Evolutionary conservation across 2,797 vertebrate genomes (phyloP).

Genomic region (Acanthiza pusilla): DNA sequence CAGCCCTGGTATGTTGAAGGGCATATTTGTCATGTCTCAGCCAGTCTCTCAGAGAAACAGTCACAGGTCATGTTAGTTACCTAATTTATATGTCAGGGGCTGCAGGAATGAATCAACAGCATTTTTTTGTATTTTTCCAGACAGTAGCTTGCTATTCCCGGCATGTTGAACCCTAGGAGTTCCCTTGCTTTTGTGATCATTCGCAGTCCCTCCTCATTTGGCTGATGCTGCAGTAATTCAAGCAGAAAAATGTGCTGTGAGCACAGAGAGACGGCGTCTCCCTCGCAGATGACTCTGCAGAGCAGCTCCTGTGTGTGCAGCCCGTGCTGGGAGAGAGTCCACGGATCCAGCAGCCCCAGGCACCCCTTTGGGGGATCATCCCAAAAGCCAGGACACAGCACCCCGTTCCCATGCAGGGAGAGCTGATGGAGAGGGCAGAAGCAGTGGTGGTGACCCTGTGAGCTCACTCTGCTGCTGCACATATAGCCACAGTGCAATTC

Average conservation of each 20-base stretch:
- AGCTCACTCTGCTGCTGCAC: neutral
- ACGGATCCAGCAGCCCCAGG: fast-evolving
- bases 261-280: neutral
- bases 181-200: conserved; percentile 25
- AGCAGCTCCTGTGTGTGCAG: neutral
- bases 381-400: neutral
- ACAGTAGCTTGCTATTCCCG: conserved; percentile 17
- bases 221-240: neutral
- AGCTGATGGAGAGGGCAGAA: neutral
- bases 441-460: fast-evolving
- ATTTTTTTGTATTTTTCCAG: conserved; percentile 7
- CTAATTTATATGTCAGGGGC: conserved; percentile 64
- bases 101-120: conserved; percentile 41
- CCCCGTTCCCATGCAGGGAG: neutral
- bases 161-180: conserved; percentile 34
- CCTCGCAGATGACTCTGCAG: neutral
- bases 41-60: conserved; percentile 37
- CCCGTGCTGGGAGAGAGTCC: fast-evolving
- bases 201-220: conserved; percentile 4
- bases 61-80: conserved; percentile 56
- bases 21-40: conserved; percentile 64
- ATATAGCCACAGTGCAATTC: fast-evolving
- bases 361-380: fast-evolving
- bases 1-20: conserved; percentile 52
- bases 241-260: neutral